Percentiles rank a stretch among this genome's conserved stretches.
Evolutionary conservation across 2,888 invertebrate species (phyloP).

Genomic region (Pristionchus exspectatus): DNA sequence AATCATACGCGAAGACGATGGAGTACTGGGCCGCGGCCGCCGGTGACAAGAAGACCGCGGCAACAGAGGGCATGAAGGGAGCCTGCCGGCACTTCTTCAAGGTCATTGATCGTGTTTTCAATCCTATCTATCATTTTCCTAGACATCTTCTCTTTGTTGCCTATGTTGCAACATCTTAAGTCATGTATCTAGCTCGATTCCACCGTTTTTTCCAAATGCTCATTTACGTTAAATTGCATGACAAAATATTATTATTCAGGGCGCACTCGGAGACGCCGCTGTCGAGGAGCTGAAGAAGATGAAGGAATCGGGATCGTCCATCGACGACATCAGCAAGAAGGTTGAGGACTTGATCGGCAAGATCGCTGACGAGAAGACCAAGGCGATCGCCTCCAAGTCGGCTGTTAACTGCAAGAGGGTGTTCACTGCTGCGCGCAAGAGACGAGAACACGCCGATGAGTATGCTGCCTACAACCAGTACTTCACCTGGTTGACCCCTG

Average conservation of each 20-base stretch:
- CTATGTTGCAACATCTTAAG: too few species aligned
- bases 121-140: too few species aligned
- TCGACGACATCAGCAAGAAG: slow-evolving; percentile 58
- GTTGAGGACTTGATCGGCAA: slow-evolving; percentile 33
- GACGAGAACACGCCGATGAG: slow-evolving; percentile 42
- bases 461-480: neutral
- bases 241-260: neutral
- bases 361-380: slow-evolving; percentile 35
- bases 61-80: slow-evolving; percentile 58
- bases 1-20: slow-evolving; percentile 38
- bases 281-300: slow-evolving; percentile 61
- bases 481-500: slow-evolving; percentile 47
- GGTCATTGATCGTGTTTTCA: neutral
- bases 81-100: slow-evolving; percentile 63
- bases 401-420: slow-evolving; percentile 57
- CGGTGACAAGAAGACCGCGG: slow-evolving; percentile 67
- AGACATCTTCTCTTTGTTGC: too few species aligned
- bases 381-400: neutral
- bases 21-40: slow-evolving; percentile 54
- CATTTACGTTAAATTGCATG: too few species aligned
- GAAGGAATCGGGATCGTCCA: slow-evolving; percentile 60
- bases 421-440: slow-evolving; percentile 49
- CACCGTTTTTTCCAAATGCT: too few species aligned
- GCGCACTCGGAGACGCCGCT: slow-evolving; percentile 60
- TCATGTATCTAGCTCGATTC: too few species aligned